These are phyloP conservation scores for Cephalopterus ornatus DNA, from an alignment of 2,113 vertebrate genomes.

Conservation along the genomic window DNA sequence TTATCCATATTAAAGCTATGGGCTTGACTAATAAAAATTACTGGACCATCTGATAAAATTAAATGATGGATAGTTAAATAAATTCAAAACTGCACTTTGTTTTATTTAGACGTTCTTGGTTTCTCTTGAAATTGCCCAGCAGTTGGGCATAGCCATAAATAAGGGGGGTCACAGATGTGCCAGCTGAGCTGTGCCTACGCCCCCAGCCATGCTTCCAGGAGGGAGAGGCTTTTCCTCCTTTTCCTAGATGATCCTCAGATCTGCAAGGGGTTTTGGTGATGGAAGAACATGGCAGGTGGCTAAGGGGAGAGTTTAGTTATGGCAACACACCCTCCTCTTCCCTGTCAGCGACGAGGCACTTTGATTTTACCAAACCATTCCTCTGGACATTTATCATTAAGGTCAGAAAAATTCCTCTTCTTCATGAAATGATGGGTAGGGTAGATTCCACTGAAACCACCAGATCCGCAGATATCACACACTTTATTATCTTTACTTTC, in stretches of 20 bases:
- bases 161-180: background rate
- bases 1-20: slow-evolving; percentile 52
- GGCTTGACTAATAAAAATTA: background rate
- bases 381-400: background rate
- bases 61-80: background rate
- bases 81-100: background rate
- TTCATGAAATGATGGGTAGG: background rate
- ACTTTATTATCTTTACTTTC: background rate
- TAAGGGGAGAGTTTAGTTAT: background rate
- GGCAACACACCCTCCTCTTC: background rate
- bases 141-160: background rate
- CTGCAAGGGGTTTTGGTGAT: background rate
- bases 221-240: background rate
- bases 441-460: background rate
- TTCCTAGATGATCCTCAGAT: background rate
- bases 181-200: background rate
- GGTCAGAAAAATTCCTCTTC: background rate
- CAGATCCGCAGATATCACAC: background rate
- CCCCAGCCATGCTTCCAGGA: background rate
- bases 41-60: background rate
- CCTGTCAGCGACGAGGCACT: background rate
- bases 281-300: background rate
- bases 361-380: background rate
- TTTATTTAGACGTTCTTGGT: background rate
- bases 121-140: slow-evolving; percentile 14